phyloP scores from a whole-genome alignment of 2,888 invertebrate species.

The Arrhopalites spinosus region DNA sequence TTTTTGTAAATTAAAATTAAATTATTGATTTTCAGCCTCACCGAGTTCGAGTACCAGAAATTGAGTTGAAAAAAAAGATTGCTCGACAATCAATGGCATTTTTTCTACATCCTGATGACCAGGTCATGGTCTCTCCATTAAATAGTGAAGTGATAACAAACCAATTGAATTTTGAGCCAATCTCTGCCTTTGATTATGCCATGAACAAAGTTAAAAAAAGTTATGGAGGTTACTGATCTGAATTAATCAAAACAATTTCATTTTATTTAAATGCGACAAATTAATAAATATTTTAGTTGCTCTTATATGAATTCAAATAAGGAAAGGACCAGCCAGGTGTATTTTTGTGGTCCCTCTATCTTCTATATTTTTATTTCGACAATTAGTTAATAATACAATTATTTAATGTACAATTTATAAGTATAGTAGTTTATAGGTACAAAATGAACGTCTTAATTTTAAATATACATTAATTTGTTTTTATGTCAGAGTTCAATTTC shows the following conservation, averaged over 20 bases:
- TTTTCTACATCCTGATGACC: slow-evolving; percentile 17
- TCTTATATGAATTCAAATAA: not conserved
- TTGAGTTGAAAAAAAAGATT: not conserved
- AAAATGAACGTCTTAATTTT: no score
- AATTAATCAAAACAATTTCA: no score
- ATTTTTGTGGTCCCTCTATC: no score
- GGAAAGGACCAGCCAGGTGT: no score
- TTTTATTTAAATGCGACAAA: not conserved
- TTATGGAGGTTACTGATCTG: not conserved
- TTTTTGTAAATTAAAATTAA: not conserved
- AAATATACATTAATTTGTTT: no score
- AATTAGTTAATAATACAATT: no score
- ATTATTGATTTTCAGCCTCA: not conserved
- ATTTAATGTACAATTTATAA: no score
- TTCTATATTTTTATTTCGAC: no score
- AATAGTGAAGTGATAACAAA: not conserved
- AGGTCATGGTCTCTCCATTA: not conserved
- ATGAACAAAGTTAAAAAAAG: not conserved
- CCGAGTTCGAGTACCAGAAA: not conserved
- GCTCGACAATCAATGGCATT: slow-evolving; percentile 8
- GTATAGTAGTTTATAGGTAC: no score
- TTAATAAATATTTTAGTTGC: not conserved
- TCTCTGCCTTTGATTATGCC: not conserved
- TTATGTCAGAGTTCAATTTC: no score
- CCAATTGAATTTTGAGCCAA: not conserved